A percentile compares a stretch with the other conserved stretches of the same genome.
phyloP scores from a whole-genome alignment of 2,888 invertebrate genomes.

The Lepidocyrtoides sp. region DNA sequence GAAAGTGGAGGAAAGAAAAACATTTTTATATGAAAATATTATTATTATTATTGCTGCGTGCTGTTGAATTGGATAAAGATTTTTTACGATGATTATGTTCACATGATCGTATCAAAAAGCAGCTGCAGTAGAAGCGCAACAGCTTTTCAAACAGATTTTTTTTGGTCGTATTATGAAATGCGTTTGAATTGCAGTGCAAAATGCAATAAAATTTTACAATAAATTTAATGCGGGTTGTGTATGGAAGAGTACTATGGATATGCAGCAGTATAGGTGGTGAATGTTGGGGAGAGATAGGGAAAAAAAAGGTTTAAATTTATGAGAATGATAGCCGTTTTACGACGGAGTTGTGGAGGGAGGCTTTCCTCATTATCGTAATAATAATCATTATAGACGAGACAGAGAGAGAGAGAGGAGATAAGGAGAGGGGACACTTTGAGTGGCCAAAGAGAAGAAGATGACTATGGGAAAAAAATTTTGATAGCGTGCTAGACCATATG shows the following conservation, averaged over 20 bases:
- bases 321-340: constrained; percentile 52
- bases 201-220: constrained; percentile 1
- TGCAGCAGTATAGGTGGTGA: not conserved
- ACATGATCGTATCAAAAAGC: not conserved
- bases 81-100: constrained; percentile 39
- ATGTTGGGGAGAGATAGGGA: not conserved
- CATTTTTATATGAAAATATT: constrained; percentile 40
- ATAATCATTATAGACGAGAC: constrained; percentile 32
- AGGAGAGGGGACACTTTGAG: constrained; percentile 24
- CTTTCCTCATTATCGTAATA: constrained; percentile 46
- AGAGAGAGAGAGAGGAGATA: not conserved
- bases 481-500: too few relatives aligned
- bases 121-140: not conserved
- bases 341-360: constrained; percentile 8
- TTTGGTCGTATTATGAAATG: not conserved
- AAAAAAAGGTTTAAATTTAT: constrained; percentile 29
- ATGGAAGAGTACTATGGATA: not conserved
- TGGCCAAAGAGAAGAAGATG: not conserved
- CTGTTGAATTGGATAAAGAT: not conserved
- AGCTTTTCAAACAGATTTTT: not conserved
- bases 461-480: constrained; percentile 18
- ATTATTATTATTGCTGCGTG: not conserved
- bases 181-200: too few relatives aligned
- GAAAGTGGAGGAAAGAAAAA: not conserved
- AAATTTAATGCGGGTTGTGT: not conserved